Evolutionary conservation across 2,888 invertebrate genomes (phyloP).

Genomic region (Boloria euphrosyne): DNA sequence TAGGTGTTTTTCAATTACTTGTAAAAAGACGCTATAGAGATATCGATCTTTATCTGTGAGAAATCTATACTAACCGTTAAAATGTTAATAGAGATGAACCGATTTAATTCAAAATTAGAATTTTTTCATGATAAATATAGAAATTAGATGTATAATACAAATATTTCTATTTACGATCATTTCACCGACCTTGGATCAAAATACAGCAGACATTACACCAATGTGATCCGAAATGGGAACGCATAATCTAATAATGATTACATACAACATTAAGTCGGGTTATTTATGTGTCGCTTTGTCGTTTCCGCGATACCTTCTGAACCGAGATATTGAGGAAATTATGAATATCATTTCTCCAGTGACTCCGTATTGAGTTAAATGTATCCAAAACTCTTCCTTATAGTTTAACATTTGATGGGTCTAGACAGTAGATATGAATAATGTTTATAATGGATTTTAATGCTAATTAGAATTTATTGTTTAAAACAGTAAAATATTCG

Average conservation of each 20-base stretch:
- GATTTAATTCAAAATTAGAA: too few relatives aligned
- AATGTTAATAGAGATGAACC: too few relatives aligned
- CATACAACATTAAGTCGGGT: slow-evolving; percentile 25
- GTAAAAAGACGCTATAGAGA: too few relatives aligned
- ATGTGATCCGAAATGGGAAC: slow-evolving; percentile 1
- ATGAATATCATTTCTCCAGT: slow-evolving; percentile 26
- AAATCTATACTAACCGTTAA: too few relatives aligned
- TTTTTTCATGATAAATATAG: background rate
- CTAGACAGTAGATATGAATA: too few relatives aligned
- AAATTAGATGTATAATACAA: background rate
- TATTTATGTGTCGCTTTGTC: slow-evolving; percentile 37
- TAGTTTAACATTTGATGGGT: background rate
- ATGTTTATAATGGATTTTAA: too few relatives aligned
- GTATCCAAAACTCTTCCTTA: background rate
- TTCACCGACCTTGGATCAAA: background rate
- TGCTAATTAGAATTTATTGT: too few relatives aligned
- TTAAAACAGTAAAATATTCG: too few relatives aligned
- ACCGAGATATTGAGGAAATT: slow-evolving; percentile 22
- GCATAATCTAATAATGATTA: slow-evolving; percentile 26
- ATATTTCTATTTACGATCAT: background rate
- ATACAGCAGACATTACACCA: background rate
- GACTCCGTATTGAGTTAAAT: background rate
- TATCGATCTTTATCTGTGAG: too few relatives aligned
- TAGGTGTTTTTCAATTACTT: too few relatives aligned
- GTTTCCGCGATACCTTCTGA: slow-evolving; percentile 25